Evolutionary conservation across 2,113 vertebrate genomes (phyloP), one percentile per base, ranked within the genome.

Genomic region (Sturnus vulgaris): DNA sequence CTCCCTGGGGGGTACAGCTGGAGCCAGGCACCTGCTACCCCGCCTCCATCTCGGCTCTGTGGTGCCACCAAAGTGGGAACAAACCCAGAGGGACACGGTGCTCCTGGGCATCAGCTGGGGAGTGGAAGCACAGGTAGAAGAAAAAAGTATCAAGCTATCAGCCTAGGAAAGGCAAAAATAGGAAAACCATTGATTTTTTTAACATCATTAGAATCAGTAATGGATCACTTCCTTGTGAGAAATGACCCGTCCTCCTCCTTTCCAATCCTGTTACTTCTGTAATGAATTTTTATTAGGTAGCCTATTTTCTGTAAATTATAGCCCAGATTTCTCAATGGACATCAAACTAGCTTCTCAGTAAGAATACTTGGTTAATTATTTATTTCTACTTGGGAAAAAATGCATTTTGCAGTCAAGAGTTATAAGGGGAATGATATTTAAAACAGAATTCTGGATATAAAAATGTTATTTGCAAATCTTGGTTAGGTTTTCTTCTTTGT

Each of bases 101-200:
- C 56, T 93, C 95, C 85, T 95, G 71, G 70, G 55, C 42, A 73
- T 91, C 90, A 70, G 56, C 65, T 88, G 12, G 78, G 79, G 92
- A 63, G 7, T 70, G 78, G 46, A 60, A 79, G 50, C 83, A 75
- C 59, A 81, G 42, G 80, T 63, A 66, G 90, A 83, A 92, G 85
- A 82, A 95, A 88, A 64, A 84, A 91, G 35, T 44, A 88, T 60
- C 92, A 88, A 96, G 96, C 76, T 61, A n/a, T 93, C 94, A 94
- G 55, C 39, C 86, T 28, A n/a, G 39, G 68, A 92, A 97, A 95
- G 95, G 81, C 44, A 92, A 77, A 95, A 96, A 90, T 90, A 96
- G 93, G 81, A 82, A 90, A 95, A 55, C 4, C 92, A 96, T 95
- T 97, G 95, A 95, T 96, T 96, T 97, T 72, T 80, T 94, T 11